A percentile compares a stretch with the other conserved stretches of the same genome.
Conservation (phyloP, 2,113 vertebrate genomes). For the Onychostruthus taczanowskii region DNA sequence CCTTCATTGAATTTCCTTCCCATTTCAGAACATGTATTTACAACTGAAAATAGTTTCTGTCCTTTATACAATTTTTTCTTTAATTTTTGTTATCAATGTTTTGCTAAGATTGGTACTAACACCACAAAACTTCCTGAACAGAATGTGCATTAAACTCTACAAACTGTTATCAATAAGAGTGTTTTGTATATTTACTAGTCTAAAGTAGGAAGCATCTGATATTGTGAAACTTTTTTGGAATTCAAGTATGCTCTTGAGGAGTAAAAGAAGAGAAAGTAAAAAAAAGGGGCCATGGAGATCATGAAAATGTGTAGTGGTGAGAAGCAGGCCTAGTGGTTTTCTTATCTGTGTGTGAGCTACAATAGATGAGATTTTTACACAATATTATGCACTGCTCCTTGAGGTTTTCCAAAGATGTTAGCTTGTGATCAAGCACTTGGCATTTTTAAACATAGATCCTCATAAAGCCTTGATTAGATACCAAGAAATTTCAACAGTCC, state of each 20-base stretch:
- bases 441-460: not conserved
- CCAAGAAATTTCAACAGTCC: not conserved
- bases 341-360: not conserved
- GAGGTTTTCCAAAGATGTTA: not conserved
- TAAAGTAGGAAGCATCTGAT: not conserved
- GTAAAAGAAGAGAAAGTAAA: not conserved
- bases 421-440: not conserved
- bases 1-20: not conserved
- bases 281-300: not conserved
- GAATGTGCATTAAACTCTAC: not conserved
- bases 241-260: not conserved
- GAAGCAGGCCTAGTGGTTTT: not conserved
- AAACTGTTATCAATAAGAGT: not conserved
- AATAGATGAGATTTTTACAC: not conserved
- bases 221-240: not conserved
- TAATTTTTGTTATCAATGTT: not conserved
- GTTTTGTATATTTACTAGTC: not conserved
- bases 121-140: not conserved
- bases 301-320: not conserved
- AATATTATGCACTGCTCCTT: not conserved
- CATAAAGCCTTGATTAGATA: not conserved
- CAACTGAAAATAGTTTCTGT: not conserved
- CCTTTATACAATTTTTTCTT: not conserved
- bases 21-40: not conserved
- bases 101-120: not conserved